Base-by-base conservation (phyloP, 2,888 invertebrate species). In the Trachelus iudaicus region DNA sequence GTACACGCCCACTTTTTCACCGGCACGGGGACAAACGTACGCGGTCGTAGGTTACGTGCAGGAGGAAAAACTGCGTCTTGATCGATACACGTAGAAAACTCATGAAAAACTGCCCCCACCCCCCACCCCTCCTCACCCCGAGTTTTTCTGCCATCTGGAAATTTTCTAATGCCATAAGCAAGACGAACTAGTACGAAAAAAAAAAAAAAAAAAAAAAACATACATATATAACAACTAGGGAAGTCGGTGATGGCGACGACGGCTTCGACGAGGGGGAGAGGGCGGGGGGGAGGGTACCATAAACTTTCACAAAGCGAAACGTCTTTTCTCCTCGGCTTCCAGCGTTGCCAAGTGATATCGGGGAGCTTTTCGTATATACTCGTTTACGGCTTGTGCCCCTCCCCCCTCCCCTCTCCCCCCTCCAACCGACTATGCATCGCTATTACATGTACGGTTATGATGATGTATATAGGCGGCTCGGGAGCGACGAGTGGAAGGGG, bases 31-130 rank as follows among this genome's bases (percentile, higher is more conserved):
- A 40, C 40, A 15, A 40, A 40, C 40, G 6, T 40, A 40, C 40
- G 40, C 40, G 40, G 40, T 15, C 15, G 69, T 69, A 30, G 12
- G 69, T 69, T 69, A 69, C 69, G 33, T 69, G 33, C 69, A 30
- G n/a, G 69, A 69, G 33, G 33, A 79, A 80, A 83, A 83, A 85
- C 76, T 73, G 79, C 40, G 40, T 40, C 40, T 82, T 78, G 78
- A 82, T 79, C 81, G 82, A 80, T 81, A 81, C 34, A 40, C 40
- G 15, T 15, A 40, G 40, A 40, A 40, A 40, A 40, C 40, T 40
- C 40, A 15, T 40, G 40, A 15, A 40, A 40, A 40, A 37, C 12
- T 35, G 0, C 35, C 11, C 11, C 34, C 34, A 31, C 31, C 2
- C 35, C 11, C 12, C 34, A 11, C 34, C 34, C 35, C 12, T 0